Percentiles rank a stretch among this genome's conserved stretches.
Evolutionary conservation across 2,888 invertebrate genomes (phyloP).

Genomic region (Tanypteryx hageni): DNA sequence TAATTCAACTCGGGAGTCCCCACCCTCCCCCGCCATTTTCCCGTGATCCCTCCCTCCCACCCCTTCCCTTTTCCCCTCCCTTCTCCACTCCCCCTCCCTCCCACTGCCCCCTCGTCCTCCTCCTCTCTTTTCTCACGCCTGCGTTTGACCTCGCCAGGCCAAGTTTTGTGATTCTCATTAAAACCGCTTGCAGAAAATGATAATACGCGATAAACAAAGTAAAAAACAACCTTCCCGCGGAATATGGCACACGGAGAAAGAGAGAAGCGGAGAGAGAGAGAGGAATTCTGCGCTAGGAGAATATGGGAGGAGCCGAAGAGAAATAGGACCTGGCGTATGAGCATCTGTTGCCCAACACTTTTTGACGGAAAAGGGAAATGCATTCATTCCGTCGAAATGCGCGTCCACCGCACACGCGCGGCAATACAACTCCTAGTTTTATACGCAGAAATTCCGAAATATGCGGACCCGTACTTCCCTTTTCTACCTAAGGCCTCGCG

Average conservation of each 20-base stretch:
- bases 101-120: neutral
- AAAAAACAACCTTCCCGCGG: no score
- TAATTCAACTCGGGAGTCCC: neutral
- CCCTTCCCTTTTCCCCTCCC: neutral
- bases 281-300: neutral
- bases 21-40: neutral
- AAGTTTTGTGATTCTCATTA: neutral
- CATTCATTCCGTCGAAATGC: neutral
- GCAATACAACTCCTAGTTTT: no score
- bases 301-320: neutral
- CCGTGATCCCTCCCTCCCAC: neutral
- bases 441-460: neutral
- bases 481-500: neutral
- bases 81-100: neutral
- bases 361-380: no score
- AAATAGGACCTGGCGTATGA: neutral
- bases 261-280: neutral
- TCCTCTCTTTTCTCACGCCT: neutral
- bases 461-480: neutral
- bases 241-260: neutral
- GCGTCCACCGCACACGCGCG: neutral
- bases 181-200: neutral
- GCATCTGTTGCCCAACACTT: slow-evolving; percentile 8
- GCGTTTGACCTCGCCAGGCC: neutral
- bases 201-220: slow-evolving; percentile 6